Base-by-base conservation (phyloP, 2,888 invertebrate species). In the Clistopyga incitator region DNA sequence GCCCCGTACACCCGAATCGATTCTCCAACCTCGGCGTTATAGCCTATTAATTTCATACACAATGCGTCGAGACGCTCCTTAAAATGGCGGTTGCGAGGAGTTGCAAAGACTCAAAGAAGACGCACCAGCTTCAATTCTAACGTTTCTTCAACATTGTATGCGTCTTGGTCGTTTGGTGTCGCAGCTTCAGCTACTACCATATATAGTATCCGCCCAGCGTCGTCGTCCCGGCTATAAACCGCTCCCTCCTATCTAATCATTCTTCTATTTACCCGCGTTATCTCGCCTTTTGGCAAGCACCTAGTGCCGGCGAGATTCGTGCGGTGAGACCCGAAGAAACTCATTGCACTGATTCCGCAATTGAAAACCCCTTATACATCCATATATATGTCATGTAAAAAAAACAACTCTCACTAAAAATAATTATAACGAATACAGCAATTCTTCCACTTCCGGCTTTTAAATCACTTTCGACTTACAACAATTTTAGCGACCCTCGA, bases 211-310 rank as follows among this genome's bases (percentile, higher is more conserved):
- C 38, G 15, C 54, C 56, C 3, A 23, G 52, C 38, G 65, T 67
- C 38, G 34, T 38, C 34, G 34, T 38, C 34, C 8, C 34, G 67
- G 18, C 52, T 20, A 65, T 45, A 84, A 79, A 84, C 68, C 72
- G 81, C 78, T 78, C 34, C 50, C 74, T 79, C 78, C 84, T 87
- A 88, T 88, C 88, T 88, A 88, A 88, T 88, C 87, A 64, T 68
- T 83, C 75, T 68, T 47, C 76, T 85, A 84, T 86, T 86, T 87
- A 75, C 84, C 34, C 77, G 68, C 42, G 78, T 78, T 85, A 84
- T 85, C 82, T 38, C 68, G 20, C 20, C n/a, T 23, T 65, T 47
- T 45, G 47, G 47, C 64, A 75, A 78, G 74, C 84, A 77, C 79
- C n/a, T n/a, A 85, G 76, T 70, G 80, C 47, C 82, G 52, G 74